Conservation (phyloP, 2,113 vertebrate species). For the Hucho hucho region DNA sequence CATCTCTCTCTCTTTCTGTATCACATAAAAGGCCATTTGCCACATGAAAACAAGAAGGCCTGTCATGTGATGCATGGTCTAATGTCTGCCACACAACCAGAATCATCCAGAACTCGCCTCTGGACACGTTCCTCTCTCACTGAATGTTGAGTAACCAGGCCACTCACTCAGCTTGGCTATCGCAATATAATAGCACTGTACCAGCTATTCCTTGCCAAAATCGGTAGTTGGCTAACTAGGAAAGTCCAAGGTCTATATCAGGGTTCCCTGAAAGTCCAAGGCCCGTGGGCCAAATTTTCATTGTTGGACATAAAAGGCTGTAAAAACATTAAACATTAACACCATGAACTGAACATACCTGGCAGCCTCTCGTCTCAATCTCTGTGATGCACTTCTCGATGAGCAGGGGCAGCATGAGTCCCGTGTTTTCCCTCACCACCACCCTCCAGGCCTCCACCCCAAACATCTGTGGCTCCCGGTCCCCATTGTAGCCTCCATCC, state of each 20-base stretch:
- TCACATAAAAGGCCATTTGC: constrained; percentile 35
- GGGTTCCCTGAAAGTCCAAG: too few relatives aligned
- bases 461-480: constrained; percentile 84
- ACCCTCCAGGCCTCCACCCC: constrained; percentile 88
- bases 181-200: not conserved
- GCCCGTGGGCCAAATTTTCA: too few relatives aligned
- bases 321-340: too few relatives aligned
- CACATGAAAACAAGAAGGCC: constrained; percentile 20
- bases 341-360: constrained; percentile 77
- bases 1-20: constrained; percentile 1
- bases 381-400: constrained; percentile 93
- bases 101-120: constrained; percentile 27
- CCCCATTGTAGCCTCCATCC: constrained; percentile 72
- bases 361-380: constrained; percentile 96
- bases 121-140: constrained; percentile 35
- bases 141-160: constrained; percentile 21
- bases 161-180: constrained; percentile 2
- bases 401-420: constrained; percentile 88
- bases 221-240: not conserved
- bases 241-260: not conserved
- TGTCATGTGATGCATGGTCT: constrained; percentile 23
- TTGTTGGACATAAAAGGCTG: too few relatives aligned
- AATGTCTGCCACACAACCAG: constrained; percentile 21
- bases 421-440: constrained; percentile 87
- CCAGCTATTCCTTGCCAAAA: not conserved